These are phyloP conservation scores for Scrobipalpa costella DNA, from an alignment of 2,888 invertebrate species.

Conservation along the genomic window DNA sequence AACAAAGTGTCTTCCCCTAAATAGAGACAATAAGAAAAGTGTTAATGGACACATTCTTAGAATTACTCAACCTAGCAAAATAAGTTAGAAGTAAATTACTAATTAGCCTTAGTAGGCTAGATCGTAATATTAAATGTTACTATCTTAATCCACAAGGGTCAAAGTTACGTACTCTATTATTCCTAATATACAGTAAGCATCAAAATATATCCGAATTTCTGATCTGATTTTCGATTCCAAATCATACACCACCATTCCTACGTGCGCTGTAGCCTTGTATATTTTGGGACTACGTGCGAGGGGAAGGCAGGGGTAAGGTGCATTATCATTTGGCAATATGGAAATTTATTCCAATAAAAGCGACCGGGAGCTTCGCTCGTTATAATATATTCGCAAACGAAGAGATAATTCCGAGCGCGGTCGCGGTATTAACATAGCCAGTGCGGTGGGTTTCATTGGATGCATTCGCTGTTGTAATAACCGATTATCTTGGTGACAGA, in stretches of 20 bases:
- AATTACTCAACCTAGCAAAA: no score
- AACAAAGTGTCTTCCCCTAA: no score
- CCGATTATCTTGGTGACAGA: neutral
- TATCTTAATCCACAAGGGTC: no score
- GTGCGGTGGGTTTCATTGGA: neutral
- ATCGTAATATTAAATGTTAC: no score
- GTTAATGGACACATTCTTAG: no score
- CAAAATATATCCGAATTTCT: no score
- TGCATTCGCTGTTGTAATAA: neutral
- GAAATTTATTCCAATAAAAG: constrained; percentile 81
- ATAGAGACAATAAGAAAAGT: no score
- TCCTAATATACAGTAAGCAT: no score
- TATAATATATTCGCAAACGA: constrained; percentile 80
- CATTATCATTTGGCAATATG: constrained; percentile 74
- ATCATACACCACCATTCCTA: neutral
- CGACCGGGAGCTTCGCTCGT: constrained; percentile 64
- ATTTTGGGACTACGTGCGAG: constrained; percentile 31
- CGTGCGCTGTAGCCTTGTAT: neutral
- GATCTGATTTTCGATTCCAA: neutral
- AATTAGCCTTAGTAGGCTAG: no score
- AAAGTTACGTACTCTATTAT: no score
- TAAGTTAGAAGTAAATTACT: no score
- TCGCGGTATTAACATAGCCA: constrained; percentile 67
- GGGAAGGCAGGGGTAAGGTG: constrained; percentile 50
- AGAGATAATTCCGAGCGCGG: constrained; percentile 77